Conservation (phyloP, 2,797 vertebrate genomes). For the Galago senegalensis region DNA sequence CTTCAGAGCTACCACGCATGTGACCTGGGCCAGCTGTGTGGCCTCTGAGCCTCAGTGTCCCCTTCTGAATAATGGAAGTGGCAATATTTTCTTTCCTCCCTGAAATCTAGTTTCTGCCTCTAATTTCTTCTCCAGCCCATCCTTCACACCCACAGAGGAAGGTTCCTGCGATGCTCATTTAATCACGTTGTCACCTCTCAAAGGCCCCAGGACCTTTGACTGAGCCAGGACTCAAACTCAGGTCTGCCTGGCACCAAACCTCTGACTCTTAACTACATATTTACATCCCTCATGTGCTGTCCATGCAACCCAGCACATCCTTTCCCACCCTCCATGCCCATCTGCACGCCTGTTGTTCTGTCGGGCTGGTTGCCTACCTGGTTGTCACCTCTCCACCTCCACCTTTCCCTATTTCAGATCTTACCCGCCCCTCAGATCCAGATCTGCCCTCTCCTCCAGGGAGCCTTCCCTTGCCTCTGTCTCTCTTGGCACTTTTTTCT, state of each 20-base stretch:
- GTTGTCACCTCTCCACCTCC: not conserved
- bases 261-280: not conserved
- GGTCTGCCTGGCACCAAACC: not conserved
- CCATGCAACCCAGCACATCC: accelerated
- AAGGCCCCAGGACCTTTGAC: not conserved
- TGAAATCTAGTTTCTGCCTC: not conserved
- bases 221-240: not conserved
- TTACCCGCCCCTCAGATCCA: not conserved
- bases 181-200: not conserved
- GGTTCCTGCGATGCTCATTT: not conserved
- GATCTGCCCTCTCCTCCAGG: not conserved
- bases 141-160: not conserved
- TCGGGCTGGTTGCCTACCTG: not conserved
- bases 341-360: not conserved
- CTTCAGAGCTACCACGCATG: too few species aligned
- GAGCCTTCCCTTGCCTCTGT: not conserved
- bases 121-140: not conserved
- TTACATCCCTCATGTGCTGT: accelerated
- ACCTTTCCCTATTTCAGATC: not conserved
- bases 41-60: not conserved
- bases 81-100: not conserved
- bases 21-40: not conserved
- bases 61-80: not conserved
- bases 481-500: not conserved
- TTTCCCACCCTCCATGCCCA: not conserved